Base-by-base conservation (phyloP, 2,888 invertebrate species). In the Epirrita christyi region DNA sequence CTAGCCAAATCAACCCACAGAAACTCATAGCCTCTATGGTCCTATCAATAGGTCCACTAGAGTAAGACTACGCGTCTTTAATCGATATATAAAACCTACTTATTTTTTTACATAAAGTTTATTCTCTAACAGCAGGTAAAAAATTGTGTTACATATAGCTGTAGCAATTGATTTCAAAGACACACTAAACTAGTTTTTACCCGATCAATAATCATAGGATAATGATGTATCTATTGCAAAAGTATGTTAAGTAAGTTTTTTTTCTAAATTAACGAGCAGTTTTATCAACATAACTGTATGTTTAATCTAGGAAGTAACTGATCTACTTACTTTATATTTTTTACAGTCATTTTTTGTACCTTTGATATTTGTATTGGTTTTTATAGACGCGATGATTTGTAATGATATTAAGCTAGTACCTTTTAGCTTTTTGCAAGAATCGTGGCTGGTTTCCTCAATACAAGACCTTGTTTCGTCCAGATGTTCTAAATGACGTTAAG, bases 381-480 rank as follows among this genome's bases (percentile, higher is more conserved):
- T 65, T 67, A 27, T 58, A 40, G 11, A 45, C 21, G 66, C 73
- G 76, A 81, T 76, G 76, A 81, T 82, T 79, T 82, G 80, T 85
- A 86, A 85, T 85, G 80, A 80, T 83, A 79, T 76, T 71, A 76
- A 80, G 80, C 21, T 21, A 83, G 76, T 75, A 76, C 21, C 21
- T 21, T 21, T 80, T 75, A 72, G 78, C 82, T 86, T 85, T 86
- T 86, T 81, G 71, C 73, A 59, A 60, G 67, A 71, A 72, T 73
- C 77, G 70, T 59, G 73, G 65, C 71, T 59, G 65, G 83, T 86
- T 89, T 88, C 87, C 88, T 85, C 82, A 81, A 82, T 86, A 80
- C 76, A 73, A 83, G 83, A 82, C 87, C 88, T 87, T 86, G 88
- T 76, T 79, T 80, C 65, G 78, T 73, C 86, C 87, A 88, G 87